A percentile compares a stretch with the other conserved stretches of the same genome.
phyloP scores from a whole-genome alignment of 2,797 vertebrate genomes.

The Lycodopsis pacificus region DNA sequence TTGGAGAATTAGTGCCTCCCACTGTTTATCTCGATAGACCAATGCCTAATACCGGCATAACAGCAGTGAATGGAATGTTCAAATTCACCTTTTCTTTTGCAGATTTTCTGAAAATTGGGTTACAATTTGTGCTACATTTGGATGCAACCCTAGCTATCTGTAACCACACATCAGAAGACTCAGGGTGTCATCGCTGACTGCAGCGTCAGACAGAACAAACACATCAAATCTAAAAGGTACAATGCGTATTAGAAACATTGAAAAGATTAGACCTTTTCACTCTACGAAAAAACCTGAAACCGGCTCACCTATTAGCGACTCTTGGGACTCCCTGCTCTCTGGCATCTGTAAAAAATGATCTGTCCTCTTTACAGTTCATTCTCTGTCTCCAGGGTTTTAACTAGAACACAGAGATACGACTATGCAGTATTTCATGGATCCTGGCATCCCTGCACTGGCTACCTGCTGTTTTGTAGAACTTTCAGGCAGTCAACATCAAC shows the following conservation, averaged over 20 bases:
- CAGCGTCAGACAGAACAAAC: background rate
- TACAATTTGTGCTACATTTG: background rate
- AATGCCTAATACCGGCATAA: background rate
- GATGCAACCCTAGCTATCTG: background rate
- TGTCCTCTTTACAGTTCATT: constrained; percentile 11
- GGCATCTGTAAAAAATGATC: background rate
- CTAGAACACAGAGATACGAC: background rate
- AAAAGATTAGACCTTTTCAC: background rate
- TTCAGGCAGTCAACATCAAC: background rate
- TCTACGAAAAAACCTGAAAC: background rate
- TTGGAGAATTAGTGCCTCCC: background rate
- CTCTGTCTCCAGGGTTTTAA: constrained; percentile 5
- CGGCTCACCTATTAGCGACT: background rate
- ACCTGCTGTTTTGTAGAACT: background rate
- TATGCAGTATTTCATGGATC: background rate
- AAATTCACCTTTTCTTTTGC: background rate
- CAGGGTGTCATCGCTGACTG: background rate
- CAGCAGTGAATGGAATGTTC: background rate
- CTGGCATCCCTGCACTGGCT: background rate
- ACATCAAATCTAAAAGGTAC: background rate
- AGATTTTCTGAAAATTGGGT: background rate
- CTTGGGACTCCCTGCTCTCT: background rate
- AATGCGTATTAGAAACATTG: background rate
- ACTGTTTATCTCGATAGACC: background rate
- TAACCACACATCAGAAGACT: background rate